phyloP scores from a whole-genome alignment of 2,113 vertebrate species.

The Phaethornis superciliosus region DNA sequence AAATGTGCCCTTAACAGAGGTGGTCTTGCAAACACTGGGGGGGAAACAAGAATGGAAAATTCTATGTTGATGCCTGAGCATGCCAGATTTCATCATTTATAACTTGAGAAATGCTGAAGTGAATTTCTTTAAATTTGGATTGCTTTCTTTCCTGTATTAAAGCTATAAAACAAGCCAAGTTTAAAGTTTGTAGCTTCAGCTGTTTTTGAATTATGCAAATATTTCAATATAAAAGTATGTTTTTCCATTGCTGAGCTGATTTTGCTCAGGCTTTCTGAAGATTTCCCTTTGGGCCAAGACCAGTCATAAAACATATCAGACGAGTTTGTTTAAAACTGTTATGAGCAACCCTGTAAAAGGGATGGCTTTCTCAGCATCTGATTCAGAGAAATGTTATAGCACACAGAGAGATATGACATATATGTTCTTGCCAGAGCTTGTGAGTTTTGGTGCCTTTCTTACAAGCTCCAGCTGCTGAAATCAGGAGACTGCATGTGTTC shows the following conservation, averaged over 20 bases:
- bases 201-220: slow-evolving; percentile 68
- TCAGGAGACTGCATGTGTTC: neutral
- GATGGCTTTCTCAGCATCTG: slow-evolving; percentile 6
- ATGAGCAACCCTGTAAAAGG: slow-evolving; percentile 23
- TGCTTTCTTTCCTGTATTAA: slow-evolving; percentile 64
- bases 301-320: slow-evolving; percentile 36
- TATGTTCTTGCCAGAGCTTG: neutral
- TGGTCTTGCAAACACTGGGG: neutral
- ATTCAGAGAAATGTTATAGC: slow-evolving; percentile 26
- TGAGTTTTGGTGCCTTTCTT: neutral
- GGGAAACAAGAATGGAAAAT: slow-evolving; percentile 33
- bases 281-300: slow-evolving; percentile 51
- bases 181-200: slow-evolving; percentile 67
- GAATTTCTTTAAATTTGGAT: slow-evolving; percentile 51
- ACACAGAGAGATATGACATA: neutral
- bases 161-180: slow-evolving; percentile 55
- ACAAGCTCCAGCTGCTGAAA: slow-evolving; percentile 31
- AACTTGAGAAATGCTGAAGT: slow-evolving; percentile 52
- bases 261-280: slow-evolving; percentile 44
- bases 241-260: slow-evolving; percentile 55
- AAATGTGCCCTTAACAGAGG: slow-evolving; percentile 29
- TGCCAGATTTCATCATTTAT: slow-evolving; percentile 60
- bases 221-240: slow-evolving; percentile 52
- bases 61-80: slow-evolving; percentile 3
- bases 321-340: slow-evolving; percentile 48